Evolutionary conservation across 2,888 invertebrate genomes (phyloP), one percentile per base, ranked within the genome.

Genomic region (Chrysina gloriosa): DNA sequence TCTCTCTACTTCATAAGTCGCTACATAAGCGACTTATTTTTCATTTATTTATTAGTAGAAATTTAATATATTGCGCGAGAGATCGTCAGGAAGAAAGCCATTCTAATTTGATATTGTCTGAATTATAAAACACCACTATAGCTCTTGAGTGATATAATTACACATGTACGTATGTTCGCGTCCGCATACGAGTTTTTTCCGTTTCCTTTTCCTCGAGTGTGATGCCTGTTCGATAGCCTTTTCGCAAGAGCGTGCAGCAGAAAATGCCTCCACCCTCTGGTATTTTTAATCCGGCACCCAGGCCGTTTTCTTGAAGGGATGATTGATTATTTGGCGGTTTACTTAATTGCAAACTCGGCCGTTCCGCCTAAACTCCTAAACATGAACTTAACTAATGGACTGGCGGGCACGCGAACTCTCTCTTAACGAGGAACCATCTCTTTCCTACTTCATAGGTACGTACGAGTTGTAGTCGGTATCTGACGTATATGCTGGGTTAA

Each of bases 361-460:
- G 73, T 76, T 73, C 74, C 75, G 74, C 72, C 75, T 75, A 75
- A 78, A 78, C 61, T 74, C 76, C 77, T 73, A 77, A 77, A 77
- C 78, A 77, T 77, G 78, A 77, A 78, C 77, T 75, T 76, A 77
- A 79, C 79, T 79, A 79, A 79, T 79, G 78, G 79, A 78, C 76
- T 73, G 69, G 61, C 70, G 65, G 75, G 70, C 78, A 77, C 77
- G 77, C 79, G 73, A 78, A 74, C 73, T 69, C 71, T 25, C 68
- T 65, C 64, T 68, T 68, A 68, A 29, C 4, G 14, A 31, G 21
- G 45, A 64, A 23, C 36, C 36, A 11, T 66, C 64, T 64, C 29
- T 19, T 25, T 19, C 36, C 21, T 21, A 47, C 34, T 25, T 23
- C 19, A 25, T 6, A 34, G 39, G 14, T 4, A 1, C 39, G 6